Base-by-base conservation (phyloP, 2,797 vertebrate genomes). In the Vespertilio murinus region DNA sequence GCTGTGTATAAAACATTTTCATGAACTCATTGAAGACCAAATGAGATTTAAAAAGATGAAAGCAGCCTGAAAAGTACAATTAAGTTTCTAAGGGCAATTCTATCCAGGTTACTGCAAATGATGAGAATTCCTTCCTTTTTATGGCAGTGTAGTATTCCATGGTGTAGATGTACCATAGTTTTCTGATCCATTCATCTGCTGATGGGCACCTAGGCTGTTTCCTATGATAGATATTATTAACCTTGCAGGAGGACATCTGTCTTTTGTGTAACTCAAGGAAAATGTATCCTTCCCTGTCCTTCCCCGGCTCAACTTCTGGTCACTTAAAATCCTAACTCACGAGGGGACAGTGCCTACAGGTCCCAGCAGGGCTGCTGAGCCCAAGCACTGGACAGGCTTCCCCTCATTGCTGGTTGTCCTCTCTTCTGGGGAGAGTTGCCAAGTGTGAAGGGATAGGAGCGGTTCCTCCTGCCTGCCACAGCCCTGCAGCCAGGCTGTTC, bases 21-120 rank as follows among this genome's bases (percentile, higher is more conserved):
- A 73, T 42, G 56, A 93, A 88, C 28, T 88, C n/a, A 49, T 0
- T 38, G 16, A 88, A 91, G 42, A 71, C 73, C 23, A 71, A 90
- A 54, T 70, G 45, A 90, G 35, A 78, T 90, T 95, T 86, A 25
- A 89, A 91, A 92, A 83, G 65, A 47, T 23, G 17, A 89, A 88
- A 65, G 38, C 33, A 33, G 35, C 38, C 79, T 86, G 54, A 42
- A 78, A 75, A 75, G 45, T 64, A 81, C 61, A 85, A 33, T 49
- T 80, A 40, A 73, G 38, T 64, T 73, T 69, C 35, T 10, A 52
- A 40, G 14, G 22, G 28, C 73, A 80, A n/a, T n/a, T n/a, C n/a
- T n/a, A n/a, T n/a, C n/a, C n/a, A n/a, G n/a, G n/a, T n/a, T n/a
- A n/a, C n/a, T n/a, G n/a, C n/a, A n/a, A n/a, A n/a, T n/a, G n/a